phyloP scores from a whole-genome alignment of 1,140 invertebrate genomes.

The Ceratina calcarata region DNA sequence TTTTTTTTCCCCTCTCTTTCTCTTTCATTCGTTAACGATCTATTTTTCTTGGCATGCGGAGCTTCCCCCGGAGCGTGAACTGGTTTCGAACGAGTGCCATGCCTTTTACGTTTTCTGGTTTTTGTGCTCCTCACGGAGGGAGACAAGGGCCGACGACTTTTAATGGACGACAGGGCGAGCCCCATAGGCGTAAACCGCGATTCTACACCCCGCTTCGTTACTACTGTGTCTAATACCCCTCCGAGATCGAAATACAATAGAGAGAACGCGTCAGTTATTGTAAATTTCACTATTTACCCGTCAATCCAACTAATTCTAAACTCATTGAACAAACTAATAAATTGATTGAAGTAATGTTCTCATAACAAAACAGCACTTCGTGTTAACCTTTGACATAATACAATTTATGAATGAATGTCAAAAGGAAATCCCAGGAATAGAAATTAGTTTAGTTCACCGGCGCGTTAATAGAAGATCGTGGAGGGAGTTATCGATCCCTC shows the following conservation, averaged over 20 bases:
- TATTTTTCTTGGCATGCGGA: conserved; percentile 58
- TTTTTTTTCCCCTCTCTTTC: background rate
- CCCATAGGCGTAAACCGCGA: conserved; percentile 66
- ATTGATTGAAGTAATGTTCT: too few species aligned
- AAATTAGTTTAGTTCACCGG: too few species aligned
- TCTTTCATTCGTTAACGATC: conserved; percentile 60
- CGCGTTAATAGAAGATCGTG: too few species aligned
- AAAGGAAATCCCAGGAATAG: too few species aligned
- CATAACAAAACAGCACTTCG: too few species aligned
- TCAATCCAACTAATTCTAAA: too few species aligned
- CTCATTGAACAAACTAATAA: too few species aligned
- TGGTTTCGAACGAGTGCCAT: conserved; percentile 70
- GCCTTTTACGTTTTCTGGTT: conserved; percentile 72
- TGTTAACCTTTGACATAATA: too few species aligned
- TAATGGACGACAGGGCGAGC: conserved; percentile 70
- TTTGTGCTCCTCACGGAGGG: conserved; percentile 66
- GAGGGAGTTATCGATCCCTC: background rate
- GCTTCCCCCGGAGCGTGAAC: conserved; percentile 68
- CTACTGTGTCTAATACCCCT: conserved; percentile 1
- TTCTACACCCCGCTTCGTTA: conserved; percentile 13
- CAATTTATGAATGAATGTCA: too few species aligned
- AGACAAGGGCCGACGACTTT: conserved; percentile 69
- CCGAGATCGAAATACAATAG: conserved; percentile 8
- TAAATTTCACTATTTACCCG: too few species aligned
- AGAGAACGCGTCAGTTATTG: background rate